Evolutionary conservation across 2,888 invertebrate species (phyloP).

Genomic region (Ormyrus nitidulus): DNA sequence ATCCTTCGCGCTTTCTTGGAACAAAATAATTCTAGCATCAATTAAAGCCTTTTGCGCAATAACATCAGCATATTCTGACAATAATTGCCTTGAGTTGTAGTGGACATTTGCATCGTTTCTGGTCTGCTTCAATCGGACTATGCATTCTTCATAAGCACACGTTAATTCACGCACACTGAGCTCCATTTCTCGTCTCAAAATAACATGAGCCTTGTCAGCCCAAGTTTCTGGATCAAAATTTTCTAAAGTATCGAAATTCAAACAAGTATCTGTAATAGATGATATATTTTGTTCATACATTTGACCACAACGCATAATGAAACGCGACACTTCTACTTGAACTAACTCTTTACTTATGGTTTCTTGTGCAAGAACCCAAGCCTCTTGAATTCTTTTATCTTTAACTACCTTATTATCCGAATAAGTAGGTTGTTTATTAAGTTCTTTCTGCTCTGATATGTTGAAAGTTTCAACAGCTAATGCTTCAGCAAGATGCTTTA

Average conservation of each 20-base stretch:
- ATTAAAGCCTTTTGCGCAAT: constrained; percentile 86
- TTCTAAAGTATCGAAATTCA: constrained; percentile 80
- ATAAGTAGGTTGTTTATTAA: constrained; percentile 72
- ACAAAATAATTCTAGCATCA: constrained; percentile 84
- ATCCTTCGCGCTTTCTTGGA: constrained; percentile 76
- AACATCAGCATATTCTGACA: constrained; percentile 83
- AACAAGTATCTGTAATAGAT: constrained; percentile 72
- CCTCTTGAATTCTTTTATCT: constrained; percentile 84
- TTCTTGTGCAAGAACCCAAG: constrained; percentile 86
- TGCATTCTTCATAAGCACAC: constrained; percentile 81
- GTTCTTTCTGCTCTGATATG: constrained; percentile 69
- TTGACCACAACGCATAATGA: constrained; percentile 83
- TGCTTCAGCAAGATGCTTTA: constrained; percentile 83
- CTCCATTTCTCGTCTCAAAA: constrained; percentile 84
- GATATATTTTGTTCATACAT: constrained; percentile 78
- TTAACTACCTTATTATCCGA: constrained; percentile 76
- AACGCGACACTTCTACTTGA: constrained; percentile 86
- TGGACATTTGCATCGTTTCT: constrained; percentile 66
- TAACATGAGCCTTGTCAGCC: constrained; percentile 85
- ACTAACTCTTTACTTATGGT: constrained; percentile 85
- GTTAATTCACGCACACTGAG: constrained; percentile 83
- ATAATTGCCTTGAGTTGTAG: constrained; percentile 76
- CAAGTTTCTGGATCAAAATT: constrained; percentile 84
- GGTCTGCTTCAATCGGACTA: constrained; percentile 79
- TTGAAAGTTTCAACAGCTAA: constrained; percentile 84